Base-by-base conservation (phyloP, 2,888 invertebrate genomes). In the Iselma pallidipennis region DNA sequence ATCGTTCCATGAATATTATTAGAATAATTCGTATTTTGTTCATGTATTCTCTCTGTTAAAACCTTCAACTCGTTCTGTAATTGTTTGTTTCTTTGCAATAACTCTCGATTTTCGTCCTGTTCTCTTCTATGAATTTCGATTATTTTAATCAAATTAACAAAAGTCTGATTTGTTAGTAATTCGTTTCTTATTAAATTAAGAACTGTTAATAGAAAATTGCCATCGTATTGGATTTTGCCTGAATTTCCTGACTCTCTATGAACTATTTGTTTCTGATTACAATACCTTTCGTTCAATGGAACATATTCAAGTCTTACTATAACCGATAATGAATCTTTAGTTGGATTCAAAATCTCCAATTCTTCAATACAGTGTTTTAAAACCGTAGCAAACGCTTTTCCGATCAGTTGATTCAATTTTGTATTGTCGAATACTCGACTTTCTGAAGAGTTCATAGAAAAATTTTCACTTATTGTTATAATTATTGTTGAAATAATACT, bases 221-320 rank as follows among this genome's bases (percentile, higher is more conserved):
- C 1, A 10, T 23, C 45, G 0, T n/a, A 1, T 45, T 23, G 45
- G n/a, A 21, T 2, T 45, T 23, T 23, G 21, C n/a, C 45, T 2
- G 2, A 12, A 45, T 45, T 12, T 4, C 23, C n/a, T 5, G 1
- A 21, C 10, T 12, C 12, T 5, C n/a, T 9, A 10, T 10, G 0
- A 3, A 10, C 19, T 9, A 42, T 21, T 45, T 45, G 66, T 49
- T 69, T 71, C 5, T 54, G 19, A 9, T 55, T 33, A n/a, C 48
- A 48, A 49, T 65, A 66, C 45, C 62, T 60, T 23, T 68, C 62
- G 0, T 58, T 21, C 9, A 66, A 9, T 7, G 65, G 52, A 10
- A 59, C 31, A 26, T 59, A 63, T 4, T 56, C 56, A 5, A 59
- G 14, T 23, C 52, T 49, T 3, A 59, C 29, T 12, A 28, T 16